Conservation (phyloP, 1,140 invertebrate species). For the Drosophila prosaltans region DNA sequence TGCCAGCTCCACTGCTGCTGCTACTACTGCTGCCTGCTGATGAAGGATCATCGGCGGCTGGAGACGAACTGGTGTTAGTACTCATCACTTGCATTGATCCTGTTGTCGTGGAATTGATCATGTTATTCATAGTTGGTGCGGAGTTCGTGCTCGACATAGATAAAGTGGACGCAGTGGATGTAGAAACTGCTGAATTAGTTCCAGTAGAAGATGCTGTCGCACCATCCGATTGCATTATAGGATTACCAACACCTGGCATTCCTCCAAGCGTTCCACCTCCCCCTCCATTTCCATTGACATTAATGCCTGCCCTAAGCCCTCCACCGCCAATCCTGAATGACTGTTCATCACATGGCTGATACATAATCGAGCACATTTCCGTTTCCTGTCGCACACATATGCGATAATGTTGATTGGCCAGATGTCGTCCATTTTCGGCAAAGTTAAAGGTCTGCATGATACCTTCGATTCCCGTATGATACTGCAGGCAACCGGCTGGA, state of each 20-base stretch:
- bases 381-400: slow-evolving; percentile 89
- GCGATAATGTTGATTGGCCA: slow-evolving; percentile 90
- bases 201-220: not conserved
- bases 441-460: slow-evolving; percentile 89
- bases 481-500: slow-evolving; percentile 90
- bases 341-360: slow-evolving; percentile 89
- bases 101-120: not conserved
- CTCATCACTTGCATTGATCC: slow-evolving; percentile 33
- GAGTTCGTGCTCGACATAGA: slow-evolving; percentile 2
- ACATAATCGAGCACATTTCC: slow-evolving; percentile 90
- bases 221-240: slow-evolving; percentile 14
- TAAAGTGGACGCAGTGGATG: not conserved
- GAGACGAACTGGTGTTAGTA: slow-evolving; percentile 35
- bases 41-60: slow-evolving; percentile 33
- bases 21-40: slow-evolving; percentile 1
- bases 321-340: slow-evolving; percentile 89
- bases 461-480: slow-evolving; percentile 86
- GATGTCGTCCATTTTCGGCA: slow-evolving; percentile 90
- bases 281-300: slow-evolving; percentile 10
- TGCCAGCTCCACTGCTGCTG: slow-evolving; percentile 33
- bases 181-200: not conserved
- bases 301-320: slow-evolving; percentile 4
- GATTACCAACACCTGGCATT: slow-evolving; percentile 2
- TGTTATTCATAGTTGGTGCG: not conserved
- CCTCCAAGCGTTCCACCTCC: not conserved